Percentiles rank a stretch among this genome's conserved stretches.
Conservation (phyloP, 2,888 invertebrate genomes). For the Andrena bucephala region DNA sequence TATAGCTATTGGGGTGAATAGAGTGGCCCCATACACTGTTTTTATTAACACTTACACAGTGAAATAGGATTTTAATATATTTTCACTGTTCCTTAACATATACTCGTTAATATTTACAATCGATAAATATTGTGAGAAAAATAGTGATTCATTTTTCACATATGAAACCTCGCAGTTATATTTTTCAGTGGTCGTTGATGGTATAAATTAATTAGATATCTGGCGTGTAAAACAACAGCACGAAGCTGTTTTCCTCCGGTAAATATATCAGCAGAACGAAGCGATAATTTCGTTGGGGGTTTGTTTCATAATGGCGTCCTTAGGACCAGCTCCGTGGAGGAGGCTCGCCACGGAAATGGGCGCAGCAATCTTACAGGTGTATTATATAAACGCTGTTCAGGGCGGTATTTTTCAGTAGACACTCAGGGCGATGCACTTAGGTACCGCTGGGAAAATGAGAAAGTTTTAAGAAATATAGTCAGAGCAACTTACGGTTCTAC, state of each 20-base stretch:
- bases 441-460: slow-evolving; percentile 9
- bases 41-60: slow-evolving; percentile 30
- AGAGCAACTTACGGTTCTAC: slow-evolving; percentile 2
- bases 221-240: not conserved
- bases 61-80: slow-evolving; percentile 25
- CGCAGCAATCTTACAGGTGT: slow-evolving; percentile 25
- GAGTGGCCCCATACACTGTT: slow-evolving; percentile 9
- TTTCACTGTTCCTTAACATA: not conserved
- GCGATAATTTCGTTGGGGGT: slow-evolving; percentile 33
- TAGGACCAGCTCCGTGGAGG: slow-evolving; percentile 26
- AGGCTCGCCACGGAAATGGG: slow-evolving; percentile 36
- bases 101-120: not conserved
- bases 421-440: slow-evolving; percentile 7
- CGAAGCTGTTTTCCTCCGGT: not conserved
- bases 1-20: not conserved
- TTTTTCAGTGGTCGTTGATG: not conserved
- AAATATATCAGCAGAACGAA: not conserved
- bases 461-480: slow-evolving; percentile 22
- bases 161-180: not conserved
- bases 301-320: slow-evolving; percentile 12
- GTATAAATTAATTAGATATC: not conserved
- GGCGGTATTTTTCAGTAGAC: slow-evolving; percentile 30
- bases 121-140: not conserved
- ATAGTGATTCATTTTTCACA: not conserved
- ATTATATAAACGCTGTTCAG: slow-evolving; percentile 26